phyloP scores from a whole-genome alignment of 1,140 invertebrate species.

The Lethocerus indicus region DNA sequence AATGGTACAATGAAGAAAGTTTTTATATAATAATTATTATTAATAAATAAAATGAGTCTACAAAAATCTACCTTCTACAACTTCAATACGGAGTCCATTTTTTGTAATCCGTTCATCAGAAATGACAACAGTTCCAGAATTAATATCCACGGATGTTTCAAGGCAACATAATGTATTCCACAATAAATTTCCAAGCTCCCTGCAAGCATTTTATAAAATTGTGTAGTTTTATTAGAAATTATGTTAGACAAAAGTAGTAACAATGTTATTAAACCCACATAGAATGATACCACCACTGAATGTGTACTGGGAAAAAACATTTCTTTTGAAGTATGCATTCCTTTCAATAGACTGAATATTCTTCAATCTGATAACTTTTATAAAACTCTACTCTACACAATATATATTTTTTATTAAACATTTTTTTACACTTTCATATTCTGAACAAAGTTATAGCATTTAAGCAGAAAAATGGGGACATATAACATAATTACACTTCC shows the following conservation, averaged over 20 bases:
- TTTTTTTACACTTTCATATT: too few relatives aligned
- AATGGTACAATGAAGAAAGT: too few relatives aligned
- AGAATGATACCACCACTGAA: neutral
- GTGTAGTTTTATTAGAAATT: too few relatives aligned
- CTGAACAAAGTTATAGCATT: too few relatives aligned
- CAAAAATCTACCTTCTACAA: too few relatives aligned
- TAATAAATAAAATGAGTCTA: too few relatives aligned
- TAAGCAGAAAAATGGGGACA: neutral
- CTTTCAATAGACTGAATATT: neutral
- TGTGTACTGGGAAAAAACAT: neutral
- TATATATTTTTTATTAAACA: too few relatives aligned
- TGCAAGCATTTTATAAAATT: too few relatives aligned
- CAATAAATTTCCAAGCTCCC: slow-evolving; percentile 12
- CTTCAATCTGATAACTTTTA: neutral
- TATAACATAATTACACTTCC: neutral
- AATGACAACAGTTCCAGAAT: slow-evolving; percentile 9
- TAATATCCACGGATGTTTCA: slow-evolving; percentile 10
- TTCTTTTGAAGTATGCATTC: neutral
- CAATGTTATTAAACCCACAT: neutral
- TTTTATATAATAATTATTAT: too few relatives aligned
- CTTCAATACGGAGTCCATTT: slow-evolving; percentile 19
- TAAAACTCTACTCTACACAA: too few relatives aligned
- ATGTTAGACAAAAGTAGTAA: too few relatives aligned
- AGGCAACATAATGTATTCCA: slow-evolving; percentile 15
- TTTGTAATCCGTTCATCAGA: slow-evolving; percentile 16